Percentiles rank a stretch among this genome's conserved stretches.
Evolutionary conservation across 2,113 vertebrate species (phyloP).

Genomic region (Scartelaos histophorus): DNA sequence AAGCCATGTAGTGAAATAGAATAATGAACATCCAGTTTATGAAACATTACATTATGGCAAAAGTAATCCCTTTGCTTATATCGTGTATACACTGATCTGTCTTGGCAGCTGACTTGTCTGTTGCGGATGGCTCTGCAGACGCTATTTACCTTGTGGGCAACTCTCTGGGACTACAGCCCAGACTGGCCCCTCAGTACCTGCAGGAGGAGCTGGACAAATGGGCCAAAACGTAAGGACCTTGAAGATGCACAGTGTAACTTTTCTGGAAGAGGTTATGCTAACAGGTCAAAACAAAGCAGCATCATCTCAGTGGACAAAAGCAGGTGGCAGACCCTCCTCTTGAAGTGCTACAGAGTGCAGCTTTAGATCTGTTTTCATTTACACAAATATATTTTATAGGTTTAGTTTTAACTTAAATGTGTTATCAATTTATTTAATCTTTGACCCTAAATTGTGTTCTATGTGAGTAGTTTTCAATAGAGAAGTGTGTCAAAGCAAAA

Average conservation of each 20-base stretch:
- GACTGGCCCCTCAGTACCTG: conserved; percentile 80
- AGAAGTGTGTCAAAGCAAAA: no score
- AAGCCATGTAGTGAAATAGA: conserved; percentile 57
- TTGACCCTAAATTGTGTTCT: no score
- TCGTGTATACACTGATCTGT: neutral
- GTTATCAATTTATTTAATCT: no score
- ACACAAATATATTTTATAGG: neutral
- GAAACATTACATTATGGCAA: no score
- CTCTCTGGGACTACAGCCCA: conserved; percentile 93
- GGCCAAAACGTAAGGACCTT: conserved; percentile 83
- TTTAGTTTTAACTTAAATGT: no score
- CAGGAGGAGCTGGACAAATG: conserved; percentile 93
- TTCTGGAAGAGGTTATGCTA: no score
- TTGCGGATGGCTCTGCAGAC: conserved; percentile 79
- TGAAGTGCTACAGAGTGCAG: neutral
- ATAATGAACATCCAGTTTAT: neutral
- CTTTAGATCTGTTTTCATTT: neutral
- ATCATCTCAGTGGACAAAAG: no score
- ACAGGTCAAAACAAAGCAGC: no score
- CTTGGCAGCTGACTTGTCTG: conserved; percentile 79
- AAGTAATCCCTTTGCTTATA: neutral
- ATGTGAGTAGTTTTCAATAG: neutral
- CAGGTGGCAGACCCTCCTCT: no score
- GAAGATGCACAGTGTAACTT: no score
- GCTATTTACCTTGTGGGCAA: conserved; percentile 89